Evolutionary conservation across 1,140 invertebrate genomes (phyloP).

Genomic region (Pseudomyrmex gracilis): DNA sequence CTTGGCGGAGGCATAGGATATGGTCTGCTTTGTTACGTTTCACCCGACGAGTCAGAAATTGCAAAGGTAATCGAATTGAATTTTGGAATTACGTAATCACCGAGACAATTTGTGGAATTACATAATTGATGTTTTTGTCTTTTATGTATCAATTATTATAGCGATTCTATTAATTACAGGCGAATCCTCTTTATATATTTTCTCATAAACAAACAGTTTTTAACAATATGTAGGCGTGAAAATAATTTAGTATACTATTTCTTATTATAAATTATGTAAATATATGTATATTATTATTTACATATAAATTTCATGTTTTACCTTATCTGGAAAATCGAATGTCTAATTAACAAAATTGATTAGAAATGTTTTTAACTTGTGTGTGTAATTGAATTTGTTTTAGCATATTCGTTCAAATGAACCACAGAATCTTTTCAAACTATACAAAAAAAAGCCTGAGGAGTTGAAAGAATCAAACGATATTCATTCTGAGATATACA

Average conservation of each 20-base stretch:
- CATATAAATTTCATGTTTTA: too few relatives aligned
- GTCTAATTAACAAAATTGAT: neutral
- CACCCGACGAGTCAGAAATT: constrained; percentile 39
- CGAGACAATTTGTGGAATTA: neutral
- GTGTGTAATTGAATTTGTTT: constrained; percentile 19
- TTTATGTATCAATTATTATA: constrained; percentile 1
- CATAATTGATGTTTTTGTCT: too few relatives aligned
- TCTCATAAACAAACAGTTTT: too few relatives aligned
- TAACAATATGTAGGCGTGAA: neutral
- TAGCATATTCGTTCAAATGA: constrained; percentile 23
- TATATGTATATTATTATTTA: neutral
- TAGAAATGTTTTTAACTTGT: constrained; percentile 27
- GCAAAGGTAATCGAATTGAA: constrained; percentile 56
- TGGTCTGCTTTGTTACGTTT: constrained; percentile 33
- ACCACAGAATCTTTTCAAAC: neutral
- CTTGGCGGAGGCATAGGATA: constrained; percentile 64
- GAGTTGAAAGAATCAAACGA: constrained; percentile 17
- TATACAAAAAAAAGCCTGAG: neutral
- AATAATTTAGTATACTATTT: neutral
- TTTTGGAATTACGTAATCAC: neutral
- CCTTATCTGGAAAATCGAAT: neutral
- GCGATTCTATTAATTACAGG: too few relatives aligned
- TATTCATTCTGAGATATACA: neutral
- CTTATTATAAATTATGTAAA: neutral
- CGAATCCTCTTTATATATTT: too few relatives aligned